Conservation (phyloP, 1,140 invertebrate genomes). For the Cyphomyrmex costatus region DNA sequence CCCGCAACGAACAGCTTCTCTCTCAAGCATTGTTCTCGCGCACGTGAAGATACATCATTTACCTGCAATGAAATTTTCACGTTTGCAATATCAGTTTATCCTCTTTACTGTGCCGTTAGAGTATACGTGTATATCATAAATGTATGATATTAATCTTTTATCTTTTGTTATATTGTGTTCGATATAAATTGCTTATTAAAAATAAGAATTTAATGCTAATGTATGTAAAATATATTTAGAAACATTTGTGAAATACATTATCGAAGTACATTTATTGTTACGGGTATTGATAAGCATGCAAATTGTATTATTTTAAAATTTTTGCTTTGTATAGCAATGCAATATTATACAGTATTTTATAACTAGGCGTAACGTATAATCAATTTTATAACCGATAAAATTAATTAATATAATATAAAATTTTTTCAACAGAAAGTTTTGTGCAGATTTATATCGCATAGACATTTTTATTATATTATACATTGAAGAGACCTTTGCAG, state of each 20-base stretch:
- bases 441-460: conserved; percentile 23
- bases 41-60: not conserved
- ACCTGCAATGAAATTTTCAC: conserved; percentile 35
- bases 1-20: conserved; percentile 1
- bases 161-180: not conserved
- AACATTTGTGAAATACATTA: not conserved
- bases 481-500: not conserved
- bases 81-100: conserved; percentile 18
- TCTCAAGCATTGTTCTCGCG: conserved; percentile 1
- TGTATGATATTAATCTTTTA: conserved; percentile 4
- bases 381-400: not conserved
- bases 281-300: not conserved
- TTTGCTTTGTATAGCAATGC: not conserved
- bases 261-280: not conserved
- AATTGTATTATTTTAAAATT: conserved; percentile 6
- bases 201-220: conserved; percentile 28
- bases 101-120: not conserved
- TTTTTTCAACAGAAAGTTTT: not conserved
- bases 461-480: conserved; percentile 34
- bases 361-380: not conserved
- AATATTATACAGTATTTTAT: not conserved
- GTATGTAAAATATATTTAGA: not conserved
- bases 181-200: not conserved
- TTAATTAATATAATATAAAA: not conserved
- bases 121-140: not conserved